These are phyloP conservation scores for Watsonalla cultraria DNA, from an alignment of 2,888 invertebrate genomes.

Conservation along the genomic window DNA sequence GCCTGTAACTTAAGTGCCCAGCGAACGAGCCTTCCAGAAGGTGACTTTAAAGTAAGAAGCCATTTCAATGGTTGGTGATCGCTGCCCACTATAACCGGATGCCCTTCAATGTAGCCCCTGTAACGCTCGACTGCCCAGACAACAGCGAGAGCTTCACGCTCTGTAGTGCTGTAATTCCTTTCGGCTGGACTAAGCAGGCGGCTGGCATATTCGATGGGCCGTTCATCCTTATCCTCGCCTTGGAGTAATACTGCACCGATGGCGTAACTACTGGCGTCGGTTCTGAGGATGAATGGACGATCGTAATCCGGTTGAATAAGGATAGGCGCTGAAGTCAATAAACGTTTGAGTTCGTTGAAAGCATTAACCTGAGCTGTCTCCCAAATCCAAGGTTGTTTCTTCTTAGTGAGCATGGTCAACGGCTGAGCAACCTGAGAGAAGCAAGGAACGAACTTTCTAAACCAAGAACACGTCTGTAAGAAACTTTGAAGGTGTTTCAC, in stretches of 20 bases:
- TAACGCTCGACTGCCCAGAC: conserved; percentile 22
- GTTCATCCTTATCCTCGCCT: conserved; percentile 20
- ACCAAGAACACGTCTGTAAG: conserved; percentile 34
- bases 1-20: conserved; percentile 50
- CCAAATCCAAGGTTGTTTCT: conserved; percentile 28
- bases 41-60: conserved; percentile 49
- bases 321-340: conserved; percentile 19
- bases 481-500: conserved; percentile 18
- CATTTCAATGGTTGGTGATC: conserved; percentile 61
- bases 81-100: conserved; percentile 39
- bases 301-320: conserved; percentile 21
- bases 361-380: conserved; percentile 13
- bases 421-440: conserved; percentile 28
- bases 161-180: conserved; percentile 47
- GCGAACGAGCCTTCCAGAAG: conserved; percentile 45
- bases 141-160: conserved; percentile 39
- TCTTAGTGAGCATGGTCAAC: conserved; percentile 26
- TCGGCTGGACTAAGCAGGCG: conserved; percentile 28
- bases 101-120: conserved; percentile 33
- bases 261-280: conserved; percentile 33
- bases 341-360: conserved; percentile 14
- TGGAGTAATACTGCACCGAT: conserved; percentile 25
- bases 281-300: conserved; percentile 27
- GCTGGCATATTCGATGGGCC: conserved; percentile 23
- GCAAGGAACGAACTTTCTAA: conserved; percentile 24